Base-by-base conservation (phyloP, 2,113 vertebrate genomes). In the Hystrix cristata region DNA sequence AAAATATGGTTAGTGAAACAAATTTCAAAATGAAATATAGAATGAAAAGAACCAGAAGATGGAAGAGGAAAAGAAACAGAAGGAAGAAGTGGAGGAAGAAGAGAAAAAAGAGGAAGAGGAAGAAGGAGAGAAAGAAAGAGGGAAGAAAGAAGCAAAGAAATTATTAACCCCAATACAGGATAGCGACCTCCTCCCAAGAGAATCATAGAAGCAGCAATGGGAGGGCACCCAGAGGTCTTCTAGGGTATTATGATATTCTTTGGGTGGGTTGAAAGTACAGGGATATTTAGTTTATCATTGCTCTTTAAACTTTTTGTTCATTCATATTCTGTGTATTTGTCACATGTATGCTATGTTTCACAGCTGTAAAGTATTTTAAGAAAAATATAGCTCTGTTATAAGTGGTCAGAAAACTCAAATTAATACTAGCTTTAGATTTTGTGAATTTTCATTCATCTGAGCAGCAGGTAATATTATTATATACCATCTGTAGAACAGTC, bases 401-500 rank as follows among this genome's bases (percentile, higher is more conserved):
- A 90, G n/a, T 60, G n/a, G 78, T 55, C 23, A 53, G 62, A 95
- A 80, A 89, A 82, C 27, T 91, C 91, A 90, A 92, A 19, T 31
- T 25, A 95, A 46, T 76, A 31, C 57, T 48, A 34, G 72, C 38
- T 87, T 89, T 57, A 92, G 23, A 83, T 46, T 67, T 92, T 76
- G 60, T 14, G 34, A 65, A 51, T 94, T 65, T 76, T 71, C 72
- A 78, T 86, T 94, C 90, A 97, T 11, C 82, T 76, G 3, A 97
- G 65, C n/a, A 96, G 74, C 74, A 60, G 62, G 87, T 79, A 97
- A 82, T 55, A 80, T 2, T 71, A 57, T 95, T 95, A 92, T 7
- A 7, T 1, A 89, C 59, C 93, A 94, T 87, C 15, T 81, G 46
- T 7, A 97, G 64, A 62, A 15, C 11, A 91, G 60, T 85, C 94